A percentile compares a stretch with the other conserved stretches of the same genome.
phyloP scores from a whole-genome alignment of 2,888 invertebrate genomes.

The Rambutsinella grinnellia region DNA sequence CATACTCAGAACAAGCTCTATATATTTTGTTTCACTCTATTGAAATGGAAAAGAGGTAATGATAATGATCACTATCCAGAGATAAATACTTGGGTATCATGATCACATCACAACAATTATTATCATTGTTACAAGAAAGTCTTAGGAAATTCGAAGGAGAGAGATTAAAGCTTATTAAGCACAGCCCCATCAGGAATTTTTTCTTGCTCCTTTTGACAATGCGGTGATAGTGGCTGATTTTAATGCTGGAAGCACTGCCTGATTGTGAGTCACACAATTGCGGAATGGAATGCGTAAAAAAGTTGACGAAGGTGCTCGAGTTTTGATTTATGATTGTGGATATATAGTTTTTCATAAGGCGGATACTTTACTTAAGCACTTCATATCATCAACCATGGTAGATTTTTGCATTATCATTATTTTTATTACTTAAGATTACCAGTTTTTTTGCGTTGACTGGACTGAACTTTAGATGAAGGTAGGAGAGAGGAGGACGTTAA shows the following conservation, averaged over 20 bases:
- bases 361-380: slow-evolving; percentile 31
- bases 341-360: slow-evolving; percentile 52
- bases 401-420: slow-evolving; percentile 19
- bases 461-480: too few species aligned
- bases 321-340: slow-evolving; percentile 57
- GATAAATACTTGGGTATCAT: slow-evolving; percentile 8
- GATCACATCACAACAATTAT: slow-evolving; percentile 11
- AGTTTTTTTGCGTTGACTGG: too few species aligned
- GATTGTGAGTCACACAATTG: not conserved
- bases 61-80: slow-evolving; percentile 10
- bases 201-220: not conserved
- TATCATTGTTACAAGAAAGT: slow-evolving; percentile 19
- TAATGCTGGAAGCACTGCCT: not conserved
- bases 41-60: too few species aligned
- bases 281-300: slow-evolving; percentile 19
- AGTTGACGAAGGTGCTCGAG: slow-evolving; percentile 30
- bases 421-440: not conserved
- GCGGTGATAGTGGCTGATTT: not conserved
- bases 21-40: too few species aligned
- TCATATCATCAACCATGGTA: slow-evolving; percentile 23
- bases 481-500: too few species aligned
- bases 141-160: too few species aligned
- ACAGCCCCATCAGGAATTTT: slow-evolving; percentile 9
- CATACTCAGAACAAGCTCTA: too few species aligned
- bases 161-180: too few species aligned